These are phyloP conservation scores for Tenualosa thibaudeaui DNA, from an alignment of 2,797 vertebrate species.

Conservation along the genomic window DNA sequence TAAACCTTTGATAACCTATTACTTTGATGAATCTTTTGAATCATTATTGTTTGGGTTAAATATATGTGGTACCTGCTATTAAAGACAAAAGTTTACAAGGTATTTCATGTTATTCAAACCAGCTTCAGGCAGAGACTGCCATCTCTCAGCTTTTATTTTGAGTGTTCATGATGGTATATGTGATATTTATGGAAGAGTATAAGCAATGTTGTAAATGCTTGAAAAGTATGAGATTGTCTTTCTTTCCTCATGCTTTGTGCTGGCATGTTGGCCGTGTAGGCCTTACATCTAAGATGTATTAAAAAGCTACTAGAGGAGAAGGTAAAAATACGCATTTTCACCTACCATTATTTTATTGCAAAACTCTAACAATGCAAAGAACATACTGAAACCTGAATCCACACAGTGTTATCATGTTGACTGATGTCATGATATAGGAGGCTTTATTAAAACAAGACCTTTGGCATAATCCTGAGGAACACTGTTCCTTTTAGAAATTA, in stretches of 20 bases:
- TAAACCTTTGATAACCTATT: too few species aligned
- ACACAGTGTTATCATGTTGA: too few species aligned
- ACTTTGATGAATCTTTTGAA: background rate
- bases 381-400: too few species aligned
- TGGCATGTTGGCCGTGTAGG: background rate
- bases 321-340: background rate
- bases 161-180: too few species aligned
- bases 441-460: too few species aligned
- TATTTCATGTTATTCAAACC: background rate
- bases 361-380: too few species aligned
- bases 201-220: background rate
- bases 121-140: background rate
- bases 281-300: background rate
- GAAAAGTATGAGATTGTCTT: background rate
- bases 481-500: too few species aligned
- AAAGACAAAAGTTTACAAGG: background rate
- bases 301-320: background rate
- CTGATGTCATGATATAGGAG: too few species aligned
- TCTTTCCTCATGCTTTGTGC: background rate
- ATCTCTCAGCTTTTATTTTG: background rate
- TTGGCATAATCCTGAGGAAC: too few species aligned
- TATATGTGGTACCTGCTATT: background rate
- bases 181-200: too few species aligned
- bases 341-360: too few species aligned
- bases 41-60: constrained; percentile 4